These are phyloP conservation scores for Cephus pygmeus DNA, from an alignment of 2,888 invertebrate species.

Conservation along the genomic window DNA sequence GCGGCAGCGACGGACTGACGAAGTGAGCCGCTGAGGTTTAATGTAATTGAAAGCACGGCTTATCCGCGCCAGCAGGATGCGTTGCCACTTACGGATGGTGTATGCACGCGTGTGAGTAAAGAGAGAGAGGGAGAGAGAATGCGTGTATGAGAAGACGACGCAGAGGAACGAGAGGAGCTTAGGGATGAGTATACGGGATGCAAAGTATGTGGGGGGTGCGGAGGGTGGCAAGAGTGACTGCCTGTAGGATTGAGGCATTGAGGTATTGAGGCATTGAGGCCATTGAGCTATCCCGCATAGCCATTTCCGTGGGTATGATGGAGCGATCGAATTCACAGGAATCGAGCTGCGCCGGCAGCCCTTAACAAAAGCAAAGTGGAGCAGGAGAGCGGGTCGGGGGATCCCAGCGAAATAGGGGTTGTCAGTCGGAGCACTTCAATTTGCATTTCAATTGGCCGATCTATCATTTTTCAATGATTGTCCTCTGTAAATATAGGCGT, in stretches of 20 bases:
- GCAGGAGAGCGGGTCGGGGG: neutral
- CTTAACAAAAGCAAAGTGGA: neutral
- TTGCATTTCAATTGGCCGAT: conserved; percentile 47
- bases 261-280: conserved; percentile 9
- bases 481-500: neutral
- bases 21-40: conserved; percentile 29
- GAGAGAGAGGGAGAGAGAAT: too few relatives aligned
- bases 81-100: too few relatives aligned
- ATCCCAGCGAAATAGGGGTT: neutral
- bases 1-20: neutral
- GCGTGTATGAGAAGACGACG: too few relatives aligned
- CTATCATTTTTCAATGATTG: conserved; percentile 7
- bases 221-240: neutral
- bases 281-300: conserved; percentile 7
- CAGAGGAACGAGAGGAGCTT: too few relatives aligned
- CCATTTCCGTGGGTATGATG: conserved; percentile 13
- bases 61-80: conserved; percentile 22
- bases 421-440: conserved; percentile 33
- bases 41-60: conserved; percentile 42
- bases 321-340: conserved; percentile 1
- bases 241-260: conserved; percentile 3
- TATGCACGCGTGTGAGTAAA: too few relatives aligned
- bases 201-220: too few relatives aligned
- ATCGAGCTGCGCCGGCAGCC: neutral
- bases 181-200: too few relatives aligned